Base-by-base conservation (phyloP, 2,888 invertebrate species). In the Adelognathus sp. region DNA sequence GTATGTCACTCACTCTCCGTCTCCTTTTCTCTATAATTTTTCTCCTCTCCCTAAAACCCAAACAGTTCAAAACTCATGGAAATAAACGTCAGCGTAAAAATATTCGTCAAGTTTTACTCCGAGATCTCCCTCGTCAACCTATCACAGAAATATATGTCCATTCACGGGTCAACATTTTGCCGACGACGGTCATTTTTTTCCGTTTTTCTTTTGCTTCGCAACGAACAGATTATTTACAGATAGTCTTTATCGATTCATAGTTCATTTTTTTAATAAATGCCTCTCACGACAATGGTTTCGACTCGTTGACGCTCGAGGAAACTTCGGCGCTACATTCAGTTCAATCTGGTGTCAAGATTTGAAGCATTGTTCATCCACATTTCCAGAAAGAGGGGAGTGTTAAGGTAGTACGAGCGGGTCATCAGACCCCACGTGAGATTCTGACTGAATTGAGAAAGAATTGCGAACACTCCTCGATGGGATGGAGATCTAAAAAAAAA, bases 121-220 rank as follows among this genome's bases (percentile, higher is more conserved):
- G 44, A 75, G 54, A 44, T 81, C 69, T 64, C 80, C 75, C 84
- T 81, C 63, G 81, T 81, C 82, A 85, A 85, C 82, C 87, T 89
- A 89, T 89, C 89, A 89, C 89, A 89, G 88, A 88, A 87, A 83
- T 83, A n/a, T n/a, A 86, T 82, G 79, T 66, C 70, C 70, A 80
- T 77, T 61, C 33, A 66, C 75, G 69, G 74, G 71, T 39, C 76
- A 79, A 76, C 56, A 74, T 76, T 66, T 78, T 69, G 54, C 56
- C 31, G 31, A 67, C 69, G 29, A 73, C 71, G 67, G 50, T n/a
- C n/a, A n/a, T n/a, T n/a, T n/a, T n/a, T n/a, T n/a, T n/a, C n/a
- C n/a, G n/a, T n/a, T n/a, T n/a, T n/a, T n/a, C n/a, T n/a, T n/a
- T n/a, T n/a, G n/a, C n/a, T n/a, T 52, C 67, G 61, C 70, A 56